phyloP scores from a whole-genome alignment of 2,888 invertebrate genomes.

The Blastobasis adustella region DNA sequence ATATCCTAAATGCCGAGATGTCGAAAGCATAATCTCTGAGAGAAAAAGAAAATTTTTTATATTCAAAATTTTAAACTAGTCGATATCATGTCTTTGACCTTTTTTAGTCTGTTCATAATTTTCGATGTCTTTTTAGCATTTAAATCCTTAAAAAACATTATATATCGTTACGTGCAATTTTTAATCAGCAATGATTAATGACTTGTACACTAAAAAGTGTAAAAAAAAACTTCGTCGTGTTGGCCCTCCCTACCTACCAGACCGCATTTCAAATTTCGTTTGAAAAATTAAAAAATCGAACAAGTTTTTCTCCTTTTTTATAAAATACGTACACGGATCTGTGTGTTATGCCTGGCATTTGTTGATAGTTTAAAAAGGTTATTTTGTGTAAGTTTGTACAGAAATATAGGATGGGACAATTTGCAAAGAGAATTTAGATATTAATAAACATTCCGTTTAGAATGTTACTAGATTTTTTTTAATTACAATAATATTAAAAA shows the following conservation, averaged over 20 bases:
- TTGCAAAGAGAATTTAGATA: constrained; percentile 74
- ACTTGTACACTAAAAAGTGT: constrained; percentile 40
- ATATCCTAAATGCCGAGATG: constrained; percentile 64
- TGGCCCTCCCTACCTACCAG: constrained; percentile 64
- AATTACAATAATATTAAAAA: constrained; percentile 45
- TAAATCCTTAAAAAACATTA: constrained; percentile 36
- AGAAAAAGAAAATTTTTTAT: constrained; percentile 62
- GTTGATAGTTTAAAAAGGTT: constrained; percentile 68
- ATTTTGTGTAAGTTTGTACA: constrained; percentile 72
- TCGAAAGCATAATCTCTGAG: constrained; percentile 48
- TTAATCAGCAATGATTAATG: constrained; percentile 23
- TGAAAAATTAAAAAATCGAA: constrained; percentile 41
- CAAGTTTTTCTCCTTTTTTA: constrained; percentile 51
- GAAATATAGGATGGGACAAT: constrained; percentile 72
- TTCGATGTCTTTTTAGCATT: constrained; percentile 65
- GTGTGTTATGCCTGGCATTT: constrained; percentile 65
- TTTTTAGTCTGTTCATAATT: constrained; percentile 58
- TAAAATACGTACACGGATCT: constrained; percentile 53
- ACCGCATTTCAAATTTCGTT: constrained; percentile 60
- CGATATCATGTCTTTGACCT: constrained; percentile 61
- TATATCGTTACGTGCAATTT: constrained; percentile 62
- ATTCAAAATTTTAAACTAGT: constrained; percentile 71
- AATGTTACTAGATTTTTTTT: constrained; percentile 72
- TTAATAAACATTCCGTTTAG: constrained; percentile 72
- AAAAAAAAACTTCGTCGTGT: constrained; percentile 43